These are phyloP conservation scores for Amiota mariae DNA, from an alignment of 2,888 invertebrate genomes.

Conservation along the genomic window DNA sequence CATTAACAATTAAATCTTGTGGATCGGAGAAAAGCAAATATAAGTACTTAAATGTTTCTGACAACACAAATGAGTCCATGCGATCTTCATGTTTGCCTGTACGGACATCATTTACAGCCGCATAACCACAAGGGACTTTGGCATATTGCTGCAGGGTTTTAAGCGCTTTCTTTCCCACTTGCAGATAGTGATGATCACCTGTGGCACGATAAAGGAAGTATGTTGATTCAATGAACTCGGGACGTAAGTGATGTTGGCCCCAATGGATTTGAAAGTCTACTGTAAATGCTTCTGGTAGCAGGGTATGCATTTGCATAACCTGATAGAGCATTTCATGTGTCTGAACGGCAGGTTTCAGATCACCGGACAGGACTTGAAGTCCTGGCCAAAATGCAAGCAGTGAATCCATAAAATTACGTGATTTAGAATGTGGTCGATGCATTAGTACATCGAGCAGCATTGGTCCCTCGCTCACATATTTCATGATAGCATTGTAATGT, in stretches of 20 bases:
- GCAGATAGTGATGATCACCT: conserved; percentile 94
- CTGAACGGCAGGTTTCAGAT: conserved; percentile 97
- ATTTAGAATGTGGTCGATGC: conserved; percentile 95
- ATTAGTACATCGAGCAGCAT: conserved; percentile 96
- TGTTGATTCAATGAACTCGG: conserved; percentile 98
- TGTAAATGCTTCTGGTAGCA: conserved; percentile 98
- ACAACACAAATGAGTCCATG: conserved; percentile 98
- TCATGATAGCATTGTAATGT: conserved; percentile 97
- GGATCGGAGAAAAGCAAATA: conserved; percentile 94
- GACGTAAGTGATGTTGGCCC: conserved; percentile 97
- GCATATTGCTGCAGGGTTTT: conserved; percentile 92
- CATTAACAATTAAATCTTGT: conserved; percentile 84
- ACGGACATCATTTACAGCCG: conserved; percentile 96
- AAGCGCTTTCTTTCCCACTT: conserved; percentile 89
- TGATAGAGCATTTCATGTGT: conserved; percentile 99
- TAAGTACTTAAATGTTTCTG: conserved; percentile 98
- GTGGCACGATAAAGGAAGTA: conserved; percentile 97
- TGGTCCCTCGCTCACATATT: conserved; percentile 93
- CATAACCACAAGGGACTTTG: conserved; percentile 96
- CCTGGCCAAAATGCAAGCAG: conserved; percentile 99
- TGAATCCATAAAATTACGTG: conserved; percentile 97
- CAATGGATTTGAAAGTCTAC: conserved; percentile 98
- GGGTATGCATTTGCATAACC: conserved; percentile 97
- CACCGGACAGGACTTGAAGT: conserved; percentile 90
- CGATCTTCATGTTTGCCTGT: conserved; percentile 93